phyloP scores from a whole-genome alignment of 2,797 vertebrate species.

The Labeo calbasu region DNA sequence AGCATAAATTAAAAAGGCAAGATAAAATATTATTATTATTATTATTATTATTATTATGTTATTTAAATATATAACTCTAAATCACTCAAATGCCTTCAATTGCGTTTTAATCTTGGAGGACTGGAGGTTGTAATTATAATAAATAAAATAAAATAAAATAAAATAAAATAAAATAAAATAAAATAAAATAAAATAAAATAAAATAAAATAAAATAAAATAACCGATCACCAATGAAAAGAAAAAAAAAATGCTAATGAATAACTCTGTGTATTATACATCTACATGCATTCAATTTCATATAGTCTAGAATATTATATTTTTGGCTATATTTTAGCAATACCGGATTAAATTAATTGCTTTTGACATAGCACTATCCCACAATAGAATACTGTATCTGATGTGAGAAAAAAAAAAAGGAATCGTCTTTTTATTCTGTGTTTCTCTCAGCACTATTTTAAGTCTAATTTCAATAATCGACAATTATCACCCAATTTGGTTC shows the following conservation, averaged over 20 bases:
- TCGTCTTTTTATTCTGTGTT: not conserved
- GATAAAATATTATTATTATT: too few relatives aligned
- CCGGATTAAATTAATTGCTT: not conserved
- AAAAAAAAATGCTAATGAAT: too few relatives aligned
- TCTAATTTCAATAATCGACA: slow-evolving; percentile 32
- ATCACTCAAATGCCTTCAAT: not conserved
- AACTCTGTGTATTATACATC: not conserved
- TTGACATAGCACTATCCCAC: not conserved
- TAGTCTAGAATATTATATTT: not conserved
- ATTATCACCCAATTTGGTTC: slow-evolving; percentile 15
- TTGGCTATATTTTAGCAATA: not conserved
- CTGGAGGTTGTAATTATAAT: too few relatives aligned
- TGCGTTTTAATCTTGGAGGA: too few relatives aligned
- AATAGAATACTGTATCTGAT: not conserved
- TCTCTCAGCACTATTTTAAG: slow-evolving; percentile 19
- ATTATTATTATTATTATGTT: not conserved
- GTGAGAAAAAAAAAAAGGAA: not conserved
- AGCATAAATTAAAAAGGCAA: too few relatives aligned
- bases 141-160: too few relatives aligned
- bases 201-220: too few relatives aligned
- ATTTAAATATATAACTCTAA: not conserved
- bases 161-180: too few relatives aligned
- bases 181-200: too few relatives aligned
- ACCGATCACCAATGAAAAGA: too few relatives aligned
- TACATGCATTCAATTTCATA: not conserved